Evolutionary conservation across 2,888 invertebrate species (phyloP), one percentile per base, ranked within the genome.

Genomic region (Lasioglossum lativentre): DNA sequence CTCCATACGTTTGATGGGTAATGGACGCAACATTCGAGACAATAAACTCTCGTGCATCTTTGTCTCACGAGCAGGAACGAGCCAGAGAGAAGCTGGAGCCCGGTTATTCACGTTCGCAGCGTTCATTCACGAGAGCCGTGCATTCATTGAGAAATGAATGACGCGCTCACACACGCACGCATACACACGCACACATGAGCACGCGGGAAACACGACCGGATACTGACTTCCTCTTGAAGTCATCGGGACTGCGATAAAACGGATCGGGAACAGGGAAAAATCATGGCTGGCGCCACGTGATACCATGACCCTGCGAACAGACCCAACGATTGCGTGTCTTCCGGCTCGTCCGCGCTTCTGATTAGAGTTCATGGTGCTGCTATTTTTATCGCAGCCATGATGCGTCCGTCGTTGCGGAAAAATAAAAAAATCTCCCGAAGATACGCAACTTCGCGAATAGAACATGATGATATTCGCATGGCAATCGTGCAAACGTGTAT

Each of bases 171-270:
- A 74, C 78, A 75, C 47, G n/a, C 34, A 34, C 34, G 3, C 34
- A 34, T 34, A 34, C 34, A 34, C 34, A 34, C 16, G 30, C 79
- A 79, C 79, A 74, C 78, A 73, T 30, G 23, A 14, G 19, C 16
- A 19, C 8, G 34, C 66, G 66, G 66, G 19, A 66, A 19, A 66
- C 66, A 23, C 74, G 74, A 72, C 86, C 86, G 86, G 86, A 86
- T 80, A 86, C 79, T 86, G 79, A 86, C 82, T 86, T 86, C 86
- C 86, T 86, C 80, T 86, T 81, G 80, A 82, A 88, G 84, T 90
- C 82, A 83, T 86, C 79, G 66, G 68, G 59, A 73, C 72, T 45
- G 73, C 80, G 88, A 89, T 88, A 78, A 87, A 84, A 85, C 84
- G 89, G 79, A 90, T 90, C 81, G 75, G 16, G 75, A 70, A 76